Evolutionary conservation across 92 coral and sea anemone genomes (phyloP), one percentile per base, ranked within the genome.

Genomic region (Meandrina meandrites): DNA sequence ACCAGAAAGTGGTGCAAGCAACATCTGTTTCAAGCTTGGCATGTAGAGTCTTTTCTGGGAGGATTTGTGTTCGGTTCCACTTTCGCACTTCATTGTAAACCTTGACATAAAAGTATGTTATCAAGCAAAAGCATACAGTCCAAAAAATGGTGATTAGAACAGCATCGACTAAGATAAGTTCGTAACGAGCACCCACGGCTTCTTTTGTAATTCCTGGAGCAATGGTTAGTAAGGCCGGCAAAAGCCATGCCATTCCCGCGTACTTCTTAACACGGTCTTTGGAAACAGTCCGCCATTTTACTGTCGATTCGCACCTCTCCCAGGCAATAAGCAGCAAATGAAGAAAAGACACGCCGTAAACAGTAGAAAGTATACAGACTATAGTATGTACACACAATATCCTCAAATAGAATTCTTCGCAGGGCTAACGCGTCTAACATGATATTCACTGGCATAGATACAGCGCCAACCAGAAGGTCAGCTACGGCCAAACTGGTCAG

Each of bases 381-480:
- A 11, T 51, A 4, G 28, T 8, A 2, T 12, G 42, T 2, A 28
- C 64, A 53, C 8, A 30, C 2, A 22, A 75, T 12, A 15, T 51
- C 81, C 14, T 30, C n/a, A 28, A 7, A 22, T 15, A 56, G 7
- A 32, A 18, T 1, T 56, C 21, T 34, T 47, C 18, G 45, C 8
- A 51, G 66, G 53, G 53, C 40, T 0, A 78, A 28, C 6, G 42
- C 68, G 47, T 78, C 66, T 53, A 31, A 53, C 30, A 47, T 28
- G 81, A 78, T 56, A n/a, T 24, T 5, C 28, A 78, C 28, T 19
- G 81, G 81, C 68, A 51, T 51, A 8, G 81, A 78, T 27, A 50
- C n/a, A 10, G n/a, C 81, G n/a, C 68, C 81, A 12, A 78, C 81
- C n/a, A 78, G 28, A 14, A 78, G 81, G 53, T 78, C 81, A 50